These are phyloP conservation scores for Oxyura jamaicensis DNA, from an alignment of 2,113 vertebrate species.

Conservation along the genomic window DNA sequence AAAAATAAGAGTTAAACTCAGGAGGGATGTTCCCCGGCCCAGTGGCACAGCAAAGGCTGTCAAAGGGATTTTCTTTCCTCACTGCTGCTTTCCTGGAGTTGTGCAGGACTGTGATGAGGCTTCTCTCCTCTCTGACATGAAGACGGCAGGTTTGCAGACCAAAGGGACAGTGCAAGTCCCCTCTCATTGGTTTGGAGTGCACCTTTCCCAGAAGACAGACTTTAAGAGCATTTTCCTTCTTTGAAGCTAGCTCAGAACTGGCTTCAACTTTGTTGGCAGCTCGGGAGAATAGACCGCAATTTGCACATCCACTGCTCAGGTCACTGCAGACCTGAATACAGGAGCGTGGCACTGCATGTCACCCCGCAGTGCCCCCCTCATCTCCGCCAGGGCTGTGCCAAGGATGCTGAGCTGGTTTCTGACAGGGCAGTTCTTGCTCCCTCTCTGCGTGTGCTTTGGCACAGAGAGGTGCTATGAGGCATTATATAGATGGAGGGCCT, in stretches of 20 bases:
- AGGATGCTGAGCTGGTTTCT: neutral
- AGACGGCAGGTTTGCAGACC: neutral
- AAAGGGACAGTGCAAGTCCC: neutral
- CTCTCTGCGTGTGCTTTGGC: neutral
- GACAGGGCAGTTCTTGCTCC: neutral
- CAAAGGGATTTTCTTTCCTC: neutral
- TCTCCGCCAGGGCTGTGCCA: neutral
- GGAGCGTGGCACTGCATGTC: neutral
- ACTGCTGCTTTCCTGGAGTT: neutral
- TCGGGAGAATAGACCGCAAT: neutral
- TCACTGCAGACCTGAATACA: neutral
- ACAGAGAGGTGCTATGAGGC: neutral
- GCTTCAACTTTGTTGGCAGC: neutral
- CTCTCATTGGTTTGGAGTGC: neutral
- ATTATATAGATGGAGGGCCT: neutral
- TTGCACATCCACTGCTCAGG: neutral
- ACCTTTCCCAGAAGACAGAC: neutral
- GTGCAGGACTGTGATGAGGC: neutral
- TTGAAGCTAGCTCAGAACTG: neutral
- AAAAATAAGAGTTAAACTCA: conserved; percentile 50
- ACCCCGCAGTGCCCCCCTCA: rapidly evolving
- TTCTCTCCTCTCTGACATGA: neutral
- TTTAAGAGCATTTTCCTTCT: neutral
- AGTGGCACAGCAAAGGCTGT: neutral
- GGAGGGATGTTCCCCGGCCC: conserved; percentile 4